Percentiles rank a stretch among this genome's conserved stretches.
These are phyloP conservation scores for Capitulum mitella DNA, from an alignment of 2,888 invertebrate species.

Conservation along the genomic window DNA sequence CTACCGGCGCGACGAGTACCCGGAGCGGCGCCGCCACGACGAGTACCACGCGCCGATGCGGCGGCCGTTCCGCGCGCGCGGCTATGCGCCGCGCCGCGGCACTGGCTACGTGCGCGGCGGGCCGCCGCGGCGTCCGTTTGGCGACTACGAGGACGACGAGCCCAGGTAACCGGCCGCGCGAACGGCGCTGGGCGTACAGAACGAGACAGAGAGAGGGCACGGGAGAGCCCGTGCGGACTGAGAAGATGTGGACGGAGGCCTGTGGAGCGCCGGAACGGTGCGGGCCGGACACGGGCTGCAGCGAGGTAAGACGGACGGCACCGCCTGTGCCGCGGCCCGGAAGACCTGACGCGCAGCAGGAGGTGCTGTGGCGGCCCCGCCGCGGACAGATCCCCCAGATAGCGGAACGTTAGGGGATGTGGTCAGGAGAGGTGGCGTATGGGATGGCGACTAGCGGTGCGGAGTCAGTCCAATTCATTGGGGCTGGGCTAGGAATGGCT, in stretches of 20 bases:
- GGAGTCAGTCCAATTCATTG: no score
- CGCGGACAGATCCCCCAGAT: no score
- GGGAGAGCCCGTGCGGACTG: not conserved
- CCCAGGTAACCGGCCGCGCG: conserved; percentile 5
- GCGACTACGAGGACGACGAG: not conserved
- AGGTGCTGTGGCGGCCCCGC: no score
- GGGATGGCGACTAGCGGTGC: no score
- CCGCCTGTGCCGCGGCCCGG: no score
- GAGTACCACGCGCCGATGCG: conserved; percentile 2
- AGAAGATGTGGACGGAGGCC: not conserved
- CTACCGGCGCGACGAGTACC: not conserved
- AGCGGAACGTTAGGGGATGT: no score
- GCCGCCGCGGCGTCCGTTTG: not conserved
- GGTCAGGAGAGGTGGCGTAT: no score
- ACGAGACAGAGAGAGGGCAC: no score
- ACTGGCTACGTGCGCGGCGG: conserved; percentile 5
- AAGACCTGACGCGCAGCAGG: no score
- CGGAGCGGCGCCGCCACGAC: not conserved
- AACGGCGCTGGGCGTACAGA: no score
- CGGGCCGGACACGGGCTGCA: not conserved
- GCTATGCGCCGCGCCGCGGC: conserved; percentile 17
- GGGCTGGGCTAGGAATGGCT: no score
- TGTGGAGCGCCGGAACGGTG: not conserved
- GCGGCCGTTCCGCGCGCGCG: conserved; percentile 9
- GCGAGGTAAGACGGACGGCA: not conserved